These are phyloP conservation scores for Bradypodion ventrale DNA, from an alignment of 2,797 vertebrate genomes.

Conservation along the genomic window DNA sequence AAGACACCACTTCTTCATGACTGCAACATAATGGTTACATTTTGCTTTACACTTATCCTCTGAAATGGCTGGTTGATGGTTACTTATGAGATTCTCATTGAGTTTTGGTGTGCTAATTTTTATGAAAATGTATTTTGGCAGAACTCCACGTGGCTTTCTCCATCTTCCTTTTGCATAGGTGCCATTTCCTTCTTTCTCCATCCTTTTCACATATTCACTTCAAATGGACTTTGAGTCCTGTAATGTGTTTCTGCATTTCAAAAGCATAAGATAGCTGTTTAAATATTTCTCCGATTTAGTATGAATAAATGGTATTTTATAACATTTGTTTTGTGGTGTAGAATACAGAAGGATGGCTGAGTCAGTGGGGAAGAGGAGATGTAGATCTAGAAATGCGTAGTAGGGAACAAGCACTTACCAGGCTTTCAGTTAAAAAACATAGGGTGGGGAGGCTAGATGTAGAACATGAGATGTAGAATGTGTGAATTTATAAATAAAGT, in stretches of 20 bases:
- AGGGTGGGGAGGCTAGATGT: no score
- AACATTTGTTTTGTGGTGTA: neutral
- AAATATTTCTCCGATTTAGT: neutral
- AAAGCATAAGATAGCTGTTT: neutral
- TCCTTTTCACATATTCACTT: slow-evolving; percentile 41
- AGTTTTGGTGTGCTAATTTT: slow-evolving; percentile 79
- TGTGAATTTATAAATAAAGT: no score
- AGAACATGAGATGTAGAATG: no score
- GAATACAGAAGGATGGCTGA: neutral
- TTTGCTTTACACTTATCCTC: slow-evolving; percentile 75
- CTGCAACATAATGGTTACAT: slow-evolving; percentile 73
- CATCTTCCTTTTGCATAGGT: slow-evolving; percentile 60
- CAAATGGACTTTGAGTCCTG: slow-evolving; percentile 48
- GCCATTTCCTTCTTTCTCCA: slow-evolving; percentile 58
- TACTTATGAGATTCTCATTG: slow-evolving; percentile 84
- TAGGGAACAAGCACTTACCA: neutral
- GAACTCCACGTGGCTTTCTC: slow-evolving; percentile 71
- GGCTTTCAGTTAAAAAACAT: neutral
- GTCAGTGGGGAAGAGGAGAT: neutral
- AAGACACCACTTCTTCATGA: slow-evolving; percentile 49
- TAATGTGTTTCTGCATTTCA: slow-evolving; percentile 36
- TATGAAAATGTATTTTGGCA: slow-evolving; percentile 75
- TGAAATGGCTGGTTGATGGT: slow-evolving; percentile 75
- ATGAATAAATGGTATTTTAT: neutral
- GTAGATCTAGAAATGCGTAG: no score